phyloP scores from a whole-genome alignment of 2,113 vertebrate species.

The Atlantisia rogersi region DNA sequence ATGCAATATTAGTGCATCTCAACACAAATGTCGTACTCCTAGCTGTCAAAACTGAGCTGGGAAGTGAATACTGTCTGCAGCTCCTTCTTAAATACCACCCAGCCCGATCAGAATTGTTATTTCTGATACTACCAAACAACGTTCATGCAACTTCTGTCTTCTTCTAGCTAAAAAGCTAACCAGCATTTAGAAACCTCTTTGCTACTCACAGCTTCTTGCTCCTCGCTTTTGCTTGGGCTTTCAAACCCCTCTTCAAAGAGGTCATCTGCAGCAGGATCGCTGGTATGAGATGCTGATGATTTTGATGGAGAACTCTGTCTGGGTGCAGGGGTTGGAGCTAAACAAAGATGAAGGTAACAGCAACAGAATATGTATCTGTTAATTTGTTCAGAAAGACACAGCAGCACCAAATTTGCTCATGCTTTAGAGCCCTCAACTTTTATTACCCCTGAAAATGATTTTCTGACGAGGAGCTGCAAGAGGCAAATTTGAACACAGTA shows the following conservation, averaged over 20 bases:
- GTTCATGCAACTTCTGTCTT: neutral
- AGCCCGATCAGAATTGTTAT: neutral
- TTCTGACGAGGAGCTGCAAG: neutral
- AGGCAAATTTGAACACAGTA: neutral
- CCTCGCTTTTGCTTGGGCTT: slow-evolving; percentile 94
- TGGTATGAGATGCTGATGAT: slow-evolving; percentile 92
- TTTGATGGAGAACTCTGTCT: slow-evolving; percentile 94
- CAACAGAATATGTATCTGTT: neutral
- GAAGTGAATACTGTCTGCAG: neutral
- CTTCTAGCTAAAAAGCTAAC: neutral
- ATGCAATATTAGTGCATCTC: neutral
- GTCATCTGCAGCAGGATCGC: slow-evolving; percentile 90
- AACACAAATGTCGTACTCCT: neutral
- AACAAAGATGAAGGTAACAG: slow-evolving; percentile 36
- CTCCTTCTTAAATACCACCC: neutral
- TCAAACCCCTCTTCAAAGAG: slow-evolving; percentile 95
- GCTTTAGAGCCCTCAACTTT: neutral
- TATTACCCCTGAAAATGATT: neutral
- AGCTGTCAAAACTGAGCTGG: neutral
- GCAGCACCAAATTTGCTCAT: neutral
- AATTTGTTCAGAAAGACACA: neutral
- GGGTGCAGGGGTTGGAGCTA: slow-evolving; percentile 94
- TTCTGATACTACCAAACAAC: neutral
- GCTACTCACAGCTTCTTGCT: slow-evolving; percentile 93
- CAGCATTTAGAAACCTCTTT: neutral